phyloP scores from a whole-genome alignment of 2,113 vertebrate species.

The Piprites chloris region DNA sequence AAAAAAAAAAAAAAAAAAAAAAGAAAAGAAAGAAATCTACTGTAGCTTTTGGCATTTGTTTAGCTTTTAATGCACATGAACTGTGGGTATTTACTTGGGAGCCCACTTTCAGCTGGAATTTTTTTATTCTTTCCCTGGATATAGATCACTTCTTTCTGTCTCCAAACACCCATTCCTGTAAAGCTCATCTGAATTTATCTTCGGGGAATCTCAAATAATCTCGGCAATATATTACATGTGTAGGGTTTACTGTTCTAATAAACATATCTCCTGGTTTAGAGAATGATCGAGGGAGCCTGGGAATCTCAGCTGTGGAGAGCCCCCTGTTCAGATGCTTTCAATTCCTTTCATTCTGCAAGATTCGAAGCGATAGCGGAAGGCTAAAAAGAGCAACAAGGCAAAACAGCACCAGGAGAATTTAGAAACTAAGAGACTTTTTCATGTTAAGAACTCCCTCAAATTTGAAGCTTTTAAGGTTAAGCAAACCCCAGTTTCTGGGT shows the following conservation, averaged over 20 bases:
- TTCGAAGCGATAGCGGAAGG: background rate
- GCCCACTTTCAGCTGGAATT: background rate
- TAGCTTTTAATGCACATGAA: background rate
- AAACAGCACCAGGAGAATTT: background rate
- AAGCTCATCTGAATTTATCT: conserved; percentile 46
- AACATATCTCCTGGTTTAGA: conserved; percentile 54
- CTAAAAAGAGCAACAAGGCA: background rate
- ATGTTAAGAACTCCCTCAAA: background rate
- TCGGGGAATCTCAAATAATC: conserved; percentile 48
- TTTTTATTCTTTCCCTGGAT: background rate
- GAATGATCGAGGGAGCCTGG: conserved; percentile 17
- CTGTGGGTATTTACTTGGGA: conserved; percentile 2
- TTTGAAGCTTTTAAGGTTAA: background rate
- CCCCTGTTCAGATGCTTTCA: conserved; percentile 33
- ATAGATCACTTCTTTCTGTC: background rate
- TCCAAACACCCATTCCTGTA: background rate
- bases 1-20: background rate
- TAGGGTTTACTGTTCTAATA: conserved; percentile 52
- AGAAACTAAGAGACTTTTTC: background rate
- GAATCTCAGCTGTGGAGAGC: background rate
- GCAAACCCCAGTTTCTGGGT: background rate
- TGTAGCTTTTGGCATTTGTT: background rate
- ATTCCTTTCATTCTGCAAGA: conserved; percentile 54
- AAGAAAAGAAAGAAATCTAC: background rate
- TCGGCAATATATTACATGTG: conserved; percentile 37